Percentiles rank a stretch among this genome's conserved stretches.
phyloP scores from a whole-genome alignment of 2,888 invertebrate species.

The Philhelius pedissequus region DNA sequence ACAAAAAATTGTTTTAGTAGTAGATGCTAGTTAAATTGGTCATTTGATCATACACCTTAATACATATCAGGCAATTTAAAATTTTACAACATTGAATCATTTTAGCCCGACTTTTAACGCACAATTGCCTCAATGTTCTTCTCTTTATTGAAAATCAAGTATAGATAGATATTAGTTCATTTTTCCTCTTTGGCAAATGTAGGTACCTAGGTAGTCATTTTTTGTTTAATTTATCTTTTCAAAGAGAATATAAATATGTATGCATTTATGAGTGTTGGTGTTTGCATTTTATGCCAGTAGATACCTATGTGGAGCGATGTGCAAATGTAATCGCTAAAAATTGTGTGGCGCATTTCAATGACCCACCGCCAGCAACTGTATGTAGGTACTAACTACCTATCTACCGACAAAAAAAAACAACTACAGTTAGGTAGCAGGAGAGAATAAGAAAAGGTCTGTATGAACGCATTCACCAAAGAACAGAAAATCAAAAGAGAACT shows the following conservation, averaged over 20 bases:
- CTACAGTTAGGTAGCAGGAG: background rate
- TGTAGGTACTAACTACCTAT: no score
- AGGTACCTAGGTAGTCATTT: background rate
- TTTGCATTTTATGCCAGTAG: background rate
- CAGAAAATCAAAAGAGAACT: background rate
- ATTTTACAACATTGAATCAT: no score
- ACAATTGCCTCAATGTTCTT: background rate
- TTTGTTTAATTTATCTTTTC: background rate
- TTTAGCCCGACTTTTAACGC: background rate
- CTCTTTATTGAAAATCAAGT: background rate
- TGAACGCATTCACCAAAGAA: background rate
- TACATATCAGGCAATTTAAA: background rate
- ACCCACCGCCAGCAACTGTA: background rate
- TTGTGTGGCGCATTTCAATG: constrained; percentile 54
- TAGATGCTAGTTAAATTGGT: no score
- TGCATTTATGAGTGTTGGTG: background rate
- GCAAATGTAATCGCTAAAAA: constrained; percentile 24
- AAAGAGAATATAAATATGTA: background rate
- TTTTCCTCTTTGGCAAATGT: constrained; percentile 26
- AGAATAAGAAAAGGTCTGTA: background rate
- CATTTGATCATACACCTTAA: background rate
- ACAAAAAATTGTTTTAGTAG: no score
- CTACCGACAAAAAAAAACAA: constrained; percentile 17
- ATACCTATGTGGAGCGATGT: background rate
- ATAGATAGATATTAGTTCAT: background rate